phyloP scores from a whole-genome alignment of 2,113 vertebrate species.

The Nycticorax nycticorax region DNA sequence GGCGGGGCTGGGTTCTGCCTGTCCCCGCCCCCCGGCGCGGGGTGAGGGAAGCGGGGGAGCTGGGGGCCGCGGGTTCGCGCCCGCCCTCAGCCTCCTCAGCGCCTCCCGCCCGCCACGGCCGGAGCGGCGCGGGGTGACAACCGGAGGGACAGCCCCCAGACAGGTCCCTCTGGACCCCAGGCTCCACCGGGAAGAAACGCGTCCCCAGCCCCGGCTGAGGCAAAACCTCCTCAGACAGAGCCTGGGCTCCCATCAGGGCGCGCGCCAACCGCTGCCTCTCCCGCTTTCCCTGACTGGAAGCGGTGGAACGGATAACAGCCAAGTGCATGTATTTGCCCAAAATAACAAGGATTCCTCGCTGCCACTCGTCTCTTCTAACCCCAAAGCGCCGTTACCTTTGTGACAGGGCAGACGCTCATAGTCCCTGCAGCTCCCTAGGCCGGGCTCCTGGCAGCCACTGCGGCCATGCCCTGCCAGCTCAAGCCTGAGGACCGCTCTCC shows the following conservation, averaged over 20 bases:
- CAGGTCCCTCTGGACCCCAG: neutral
- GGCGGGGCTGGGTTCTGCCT: rapidly evolving
- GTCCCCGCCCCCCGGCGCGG: neutral
- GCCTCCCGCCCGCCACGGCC: rapidly evolving
- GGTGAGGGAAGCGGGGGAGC: neutral
- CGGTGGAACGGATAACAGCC: rapidly evolving
- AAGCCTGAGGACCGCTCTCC: neutral
- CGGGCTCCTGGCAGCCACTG: neutral
- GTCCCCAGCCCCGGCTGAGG: rapidly evolving
- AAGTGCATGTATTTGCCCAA: too few relatives aligned
- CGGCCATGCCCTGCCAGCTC: neutral
- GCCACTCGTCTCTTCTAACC: neutral
- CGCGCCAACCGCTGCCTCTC: neutral
- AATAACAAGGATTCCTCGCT: rapidly evolving
- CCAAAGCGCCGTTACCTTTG: neutral
- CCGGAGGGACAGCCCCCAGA: rapidly evolving
- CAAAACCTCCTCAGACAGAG: neutral
- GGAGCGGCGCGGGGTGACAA: neutral
- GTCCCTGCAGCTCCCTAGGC: neutral
- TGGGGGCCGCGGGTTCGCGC: rapidly evolving
- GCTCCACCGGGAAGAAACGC: neutral
- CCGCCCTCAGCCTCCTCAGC: rapidly evolving
- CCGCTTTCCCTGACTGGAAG: neutral
- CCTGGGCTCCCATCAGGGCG: neutral
- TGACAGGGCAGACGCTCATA: rapidly evolving